Evolutionary conservation across 2,888 invertebrate genomes (phyloP), one percentile per base, ranked within the genome.

Genomic region (Pterostichus niger): DNA sequence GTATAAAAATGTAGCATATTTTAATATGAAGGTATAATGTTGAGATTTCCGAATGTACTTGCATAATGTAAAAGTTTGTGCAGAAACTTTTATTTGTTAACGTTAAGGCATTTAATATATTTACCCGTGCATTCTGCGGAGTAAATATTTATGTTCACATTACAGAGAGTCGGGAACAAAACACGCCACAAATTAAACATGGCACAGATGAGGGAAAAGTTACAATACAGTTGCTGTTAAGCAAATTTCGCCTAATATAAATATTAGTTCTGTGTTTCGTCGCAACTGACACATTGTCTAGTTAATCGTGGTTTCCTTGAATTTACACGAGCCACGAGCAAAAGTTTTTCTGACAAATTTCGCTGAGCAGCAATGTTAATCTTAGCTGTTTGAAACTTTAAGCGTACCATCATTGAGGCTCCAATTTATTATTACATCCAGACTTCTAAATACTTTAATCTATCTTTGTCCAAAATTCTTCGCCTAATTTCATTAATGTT

Each of bases 241-340:
- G 75, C 15, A 52, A 75, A 75, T 75, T 75, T 52, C 11, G 52
- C 15, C 54, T 75, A 75, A 52, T 52, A 75, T 75, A 75, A 75
- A 75, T 75, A 75, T 75, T 75, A 75, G 75, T 75, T 52, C 75
- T 52, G 15, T 75, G 75, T 75, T 75, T 40, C 40, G 33, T 40
- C 68, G 44, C 44, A 44, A 15, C 64, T 40, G 68, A 44, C 68
- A 71, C 68, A 40, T 71, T 64, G 64, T 64, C 40, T 44, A 44
- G 44, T 71, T 71, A 40, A 71, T 71, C 44, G 68, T 44, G 40
- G 68, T 71, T 71, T 71, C 68, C 68, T 71, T 44, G 15, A 40
- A 71, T 44, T 71, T 64, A 64, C 64, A 31, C 59, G 24, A 64
- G n/a, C 64, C 35, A 33, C 31, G 6, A 35, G 35, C 6, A 64